These are phyloP conservation scores for Microcebus tavaratra DNA, from an alignment of 2,113 vertebrate species.

Conservation along the genomic window DNA sequence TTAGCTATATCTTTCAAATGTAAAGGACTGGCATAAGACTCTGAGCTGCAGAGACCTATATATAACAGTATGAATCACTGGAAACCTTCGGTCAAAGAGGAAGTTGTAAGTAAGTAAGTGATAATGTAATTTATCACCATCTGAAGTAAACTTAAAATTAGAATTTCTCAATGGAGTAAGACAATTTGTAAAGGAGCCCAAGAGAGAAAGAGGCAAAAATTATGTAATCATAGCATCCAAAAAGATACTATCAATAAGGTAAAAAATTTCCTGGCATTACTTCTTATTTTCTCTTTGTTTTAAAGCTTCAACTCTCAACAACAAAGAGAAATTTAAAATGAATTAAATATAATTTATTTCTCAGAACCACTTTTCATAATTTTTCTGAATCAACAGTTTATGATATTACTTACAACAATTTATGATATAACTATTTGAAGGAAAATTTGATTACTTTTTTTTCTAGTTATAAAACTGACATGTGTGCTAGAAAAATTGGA, in stretches of 20 bases:
- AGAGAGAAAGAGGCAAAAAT: not conserved
- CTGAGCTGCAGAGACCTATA: too few relatives aligned
- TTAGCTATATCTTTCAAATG: too few relatives aligned
- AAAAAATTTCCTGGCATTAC: not conserved
- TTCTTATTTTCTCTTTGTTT: not conserved
- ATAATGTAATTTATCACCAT: not conserved
- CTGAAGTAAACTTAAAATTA: not conserved
- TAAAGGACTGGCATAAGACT: too few relatives aligned
- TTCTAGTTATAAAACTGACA: not conserved
- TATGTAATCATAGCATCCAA: not conserved
- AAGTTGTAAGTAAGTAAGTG: not conserved
- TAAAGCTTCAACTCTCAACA: not conserved
- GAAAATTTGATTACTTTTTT: not conserved
- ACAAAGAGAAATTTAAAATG: not conserved
- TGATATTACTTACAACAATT: not conserved
- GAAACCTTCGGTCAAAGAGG: not conserved
- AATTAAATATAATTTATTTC: not conserved
- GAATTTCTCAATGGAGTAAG: not conserved
- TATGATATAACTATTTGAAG: not conserved
- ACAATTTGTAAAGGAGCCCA: not conserved
- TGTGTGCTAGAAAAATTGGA: not conserved
- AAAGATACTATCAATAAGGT: not conserved
- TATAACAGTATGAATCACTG: not conserved
- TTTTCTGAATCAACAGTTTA: not conserved
- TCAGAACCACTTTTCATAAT: not conserved